Percentiles rank a stretch among this genome's conserved stretches.
Conservation (phyloP, 2,888 invertebrate genomes). For the Lamellibrachia satsuma region DNA sequence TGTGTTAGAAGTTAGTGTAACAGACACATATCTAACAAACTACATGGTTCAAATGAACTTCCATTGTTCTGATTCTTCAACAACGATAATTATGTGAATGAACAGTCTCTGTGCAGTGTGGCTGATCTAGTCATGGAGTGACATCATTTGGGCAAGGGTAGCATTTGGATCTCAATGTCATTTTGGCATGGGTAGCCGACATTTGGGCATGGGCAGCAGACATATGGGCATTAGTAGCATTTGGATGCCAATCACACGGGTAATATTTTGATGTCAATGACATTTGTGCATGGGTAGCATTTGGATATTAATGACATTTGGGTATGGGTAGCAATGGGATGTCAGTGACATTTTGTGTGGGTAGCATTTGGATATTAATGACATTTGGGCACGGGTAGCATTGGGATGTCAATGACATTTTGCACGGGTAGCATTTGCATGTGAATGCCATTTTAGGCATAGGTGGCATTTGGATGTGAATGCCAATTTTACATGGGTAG, state of each 20-base stretch:
- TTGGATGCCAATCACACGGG: neutral
- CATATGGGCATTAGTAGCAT: neutral
- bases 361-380: neutral
- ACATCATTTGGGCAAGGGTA: neutral
- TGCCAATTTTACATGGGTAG: neutral
- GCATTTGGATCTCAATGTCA: neutral
- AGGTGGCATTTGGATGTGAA: neutral
- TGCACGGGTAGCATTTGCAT: neutral
- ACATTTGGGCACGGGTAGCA: neutral
- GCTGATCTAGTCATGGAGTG: too few species aligned
- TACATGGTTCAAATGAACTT: too few species aligned
- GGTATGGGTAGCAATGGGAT: too few species aligned
- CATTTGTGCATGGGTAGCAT: neutral
- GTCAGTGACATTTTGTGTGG: neutral
- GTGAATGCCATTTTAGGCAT: neutral
- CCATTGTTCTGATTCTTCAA: too few species aligned
- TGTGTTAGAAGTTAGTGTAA: too few species aligned
- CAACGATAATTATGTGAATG: too few species aligned
- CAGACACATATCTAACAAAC: too few species aligned
- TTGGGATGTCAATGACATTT: neutral
- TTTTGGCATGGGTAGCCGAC: neutral
- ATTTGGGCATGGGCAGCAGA: neutral
- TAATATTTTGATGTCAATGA: neutral
- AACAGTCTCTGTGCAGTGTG: neutral
- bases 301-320: neutral